phyloP scores from a whole-genome alignment of 2,113 vertebrate genomes.

The Polypterus senegalus region DNA sequence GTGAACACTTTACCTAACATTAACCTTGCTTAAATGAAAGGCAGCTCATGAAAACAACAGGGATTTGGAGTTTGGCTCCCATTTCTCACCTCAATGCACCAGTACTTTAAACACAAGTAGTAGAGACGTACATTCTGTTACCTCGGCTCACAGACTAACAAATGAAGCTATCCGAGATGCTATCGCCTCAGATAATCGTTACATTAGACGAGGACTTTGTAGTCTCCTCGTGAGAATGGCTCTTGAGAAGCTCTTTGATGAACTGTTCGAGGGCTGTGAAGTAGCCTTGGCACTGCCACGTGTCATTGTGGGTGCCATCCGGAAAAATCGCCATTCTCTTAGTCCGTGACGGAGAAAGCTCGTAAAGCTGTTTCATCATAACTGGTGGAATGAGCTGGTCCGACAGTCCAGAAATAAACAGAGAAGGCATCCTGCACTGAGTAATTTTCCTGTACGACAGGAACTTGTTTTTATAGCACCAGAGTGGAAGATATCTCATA shows the following conservation, averaged over 20 bases:
- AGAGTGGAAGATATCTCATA: slow-evolving; percentile 85
- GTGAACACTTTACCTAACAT: too few species aligned
- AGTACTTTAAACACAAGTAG: slow-evolving; percentile 23
- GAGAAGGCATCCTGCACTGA: slow-evolving; percentile 90
- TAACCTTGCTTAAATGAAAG: too few species aligned
- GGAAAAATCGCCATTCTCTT: slow-evolving; percentile 92
- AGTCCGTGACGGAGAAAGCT: slow-evolving; percentile 92
- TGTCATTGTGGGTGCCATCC: slow-evolving; percentile 95
- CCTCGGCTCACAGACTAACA: slow-evolving; percentile 36
- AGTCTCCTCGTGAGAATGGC: slow-evolving; percentile 76
- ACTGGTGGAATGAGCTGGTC: slow-evolving; percentile 95
- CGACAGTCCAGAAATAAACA: slow-evolving; percentile 92
- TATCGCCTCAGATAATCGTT: slow-evolving; percentile 72
- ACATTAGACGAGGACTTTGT: slow-evolving; percentile 73
- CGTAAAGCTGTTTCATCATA: slow-evolving; percentile 98
- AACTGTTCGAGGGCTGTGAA: slow-evolving; percentile 92
- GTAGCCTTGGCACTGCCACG: slow-evolving; percentile 98
- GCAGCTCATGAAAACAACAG: too few species aligned
- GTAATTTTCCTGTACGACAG: slow-evolving; percentile 84
- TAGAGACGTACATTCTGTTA: slow-evolving; percentile 42
- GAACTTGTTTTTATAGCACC: slow-evolving; percentile 98
- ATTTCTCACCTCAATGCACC: too few species aligned
- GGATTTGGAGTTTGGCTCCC: too few species aligned
- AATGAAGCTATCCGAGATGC: slow-evolving; percentile 26
- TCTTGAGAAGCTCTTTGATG: slow-evolving; percentile 86